Evolutionary conservation across 2,888 invertebrate genomes (phyloP).

Genomic region (Apotomis turbidana): DNA sequence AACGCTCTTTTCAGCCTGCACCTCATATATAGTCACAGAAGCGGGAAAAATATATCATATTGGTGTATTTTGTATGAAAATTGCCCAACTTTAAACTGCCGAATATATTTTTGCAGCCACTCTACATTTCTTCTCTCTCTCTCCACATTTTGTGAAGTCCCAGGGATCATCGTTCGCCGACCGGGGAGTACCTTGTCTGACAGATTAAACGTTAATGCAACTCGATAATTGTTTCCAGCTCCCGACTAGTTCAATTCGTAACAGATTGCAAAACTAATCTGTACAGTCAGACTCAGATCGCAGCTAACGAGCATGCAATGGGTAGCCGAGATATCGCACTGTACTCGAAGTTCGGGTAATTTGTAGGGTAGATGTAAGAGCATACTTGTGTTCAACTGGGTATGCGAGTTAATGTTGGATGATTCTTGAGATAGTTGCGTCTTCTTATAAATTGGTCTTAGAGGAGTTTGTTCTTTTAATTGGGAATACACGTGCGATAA

Average conservation of each 20-base stretch:
- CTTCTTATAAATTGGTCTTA: neutral
- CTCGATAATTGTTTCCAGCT: conserved; percentile 3
- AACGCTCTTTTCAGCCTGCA: too few relatives aligned
- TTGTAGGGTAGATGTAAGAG: conserved; percentile 7
- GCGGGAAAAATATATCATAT: too few relatives aligned
- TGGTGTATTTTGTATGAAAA: too few relatives aligned
- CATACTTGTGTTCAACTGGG: conserved; percentile 18
- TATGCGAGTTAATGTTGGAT: conserved; percentile 10
- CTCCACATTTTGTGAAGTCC: too few relatives aligned
- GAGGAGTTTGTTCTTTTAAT: too few relatives aligned
- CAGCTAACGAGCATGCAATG: conserved; percentile 27
- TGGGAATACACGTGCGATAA: too few relatives aligned
- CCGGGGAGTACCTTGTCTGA: neutral
- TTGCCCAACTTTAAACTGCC: too few relatives aligned
- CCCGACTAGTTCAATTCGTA: conserved; percentile 27
- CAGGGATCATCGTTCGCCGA: too few relatives aligned
- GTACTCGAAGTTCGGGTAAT: conserved; percentile 21
- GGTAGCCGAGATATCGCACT: conserved; percentile 15
- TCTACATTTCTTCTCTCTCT: too few relatives aligned
- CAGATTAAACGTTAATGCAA: conserved; percentile 19
- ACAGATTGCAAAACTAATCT: conserved; percentile 28
- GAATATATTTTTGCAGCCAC: too few relatives aligned
- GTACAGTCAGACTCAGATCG: conserved; percentile 28
- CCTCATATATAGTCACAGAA: too few relatives aligned
- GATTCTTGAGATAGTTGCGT: conserved; percentile 1